Conservation (phyloP, 2,888 invertebrate species). For the Lutraria lutraria region DNA sequence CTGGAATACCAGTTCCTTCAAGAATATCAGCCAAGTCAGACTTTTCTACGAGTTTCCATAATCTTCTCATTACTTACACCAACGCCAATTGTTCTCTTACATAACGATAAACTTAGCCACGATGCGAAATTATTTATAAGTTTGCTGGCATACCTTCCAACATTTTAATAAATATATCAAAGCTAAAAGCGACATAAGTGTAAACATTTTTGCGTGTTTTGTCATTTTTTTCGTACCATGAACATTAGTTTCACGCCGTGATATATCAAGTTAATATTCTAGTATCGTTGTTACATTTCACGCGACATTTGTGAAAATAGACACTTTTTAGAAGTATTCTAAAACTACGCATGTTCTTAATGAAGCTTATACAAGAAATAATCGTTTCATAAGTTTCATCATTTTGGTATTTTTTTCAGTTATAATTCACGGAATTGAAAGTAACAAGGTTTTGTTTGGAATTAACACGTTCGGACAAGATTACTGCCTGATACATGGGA, state of each 20-base stretch:
- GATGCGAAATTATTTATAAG: not conserved
- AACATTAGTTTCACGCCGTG: not conserved
- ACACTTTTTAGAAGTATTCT: not conserved
- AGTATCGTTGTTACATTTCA: not conserved
- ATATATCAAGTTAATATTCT: not conserved
- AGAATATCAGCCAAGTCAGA: too few relatives aligned
- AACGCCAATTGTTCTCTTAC: not conserved
- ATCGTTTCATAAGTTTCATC: conserved; percentile 18
- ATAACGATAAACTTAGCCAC: not conserved
- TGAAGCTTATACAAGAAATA: not conserved
- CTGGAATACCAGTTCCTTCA: too few relatives aligned
- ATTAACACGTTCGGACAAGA: conserved; percentile 21
- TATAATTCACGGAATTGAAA: not conserved
- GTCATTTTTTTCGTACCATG: not conserved
- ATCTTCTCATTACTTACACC: too few relatives aligned
- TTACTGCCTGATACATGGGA: conserved; percentile 29
- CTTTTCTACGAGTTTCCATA: too few relatives aligned
- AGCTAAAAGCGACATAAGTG: not conserved
- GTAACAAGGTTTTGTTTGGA: conserved; percentile 15
- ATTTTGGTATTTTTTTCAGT: conserved; percentile 22
- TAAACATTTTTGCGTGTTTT: not conserved
- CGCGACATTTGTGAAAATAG: conserved; percentile 18
- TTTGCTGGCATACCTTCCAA: not conserved
- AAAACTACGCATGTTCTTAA: not conserved
- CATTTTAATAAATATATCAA: conserved; percentile 10